phyloP scores from a whole-genome alignment of 2,888 invertebrate species.

The Drosophila pseudotakahashii region DNA sequence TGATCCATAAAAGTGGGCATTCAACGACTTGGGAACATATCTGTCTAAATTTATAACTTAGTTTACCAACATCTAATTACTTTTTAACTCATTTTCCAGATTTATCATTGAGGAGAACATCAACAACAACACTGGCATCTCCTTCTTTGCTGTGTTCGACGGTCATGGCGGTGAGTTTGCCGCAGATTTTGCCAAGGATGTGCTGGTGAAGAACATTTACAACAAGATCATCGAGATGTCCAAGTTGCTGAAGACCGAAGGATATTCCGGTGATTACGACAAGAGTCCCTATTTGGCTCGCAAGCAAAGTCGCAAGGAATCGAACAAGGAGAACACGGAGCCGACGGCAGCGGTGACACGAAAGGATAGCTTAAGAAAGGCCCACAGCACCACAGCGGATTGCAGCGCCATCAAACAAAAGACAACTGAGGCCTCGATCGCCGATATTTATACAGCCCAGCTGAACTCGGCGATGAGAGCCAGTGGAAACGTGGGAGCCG shows the following conservation, averaged over 20 bases:
- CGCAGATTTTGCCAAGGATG: slow-evolving; percentile 95
- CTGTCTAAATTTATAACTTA: not conserved
- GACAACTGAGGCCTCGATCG: slow-evolving; percentile 67
- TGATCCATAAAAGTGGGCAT: not conserved
- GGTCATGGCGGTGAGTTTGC: slow-evolving; percentile 98
- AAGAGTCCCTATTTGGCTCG: slow-evolving; percentile 81
- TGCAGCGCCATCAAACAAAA: slow-evolving; percentile 83
- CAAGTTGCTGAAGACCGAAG: slow-evolving; percentile 87
- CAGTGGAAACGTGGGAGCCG: slow-evolving; percentile 59
- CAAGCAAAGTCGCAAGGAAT: slow-evolving; percentile 75
- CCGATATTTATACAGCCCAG: slow-evolving; percentile 83
- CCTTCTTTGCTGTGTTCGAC: slow-evolving; percentile 96
- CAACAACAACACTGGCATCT: slow-evolving; percentile 91
- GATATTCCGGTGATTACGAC: slow-evolving; percentile 72
- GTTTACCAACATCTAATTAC: not conserved
- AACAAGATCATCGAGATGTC: slow-evolving; percentile 91
- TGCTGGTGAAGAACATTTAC: slow-evolving; percentile 91
- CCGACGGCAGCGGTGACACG: slow-evolving; percentile 62
- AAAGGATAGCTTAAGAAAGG: slow-evolving; percentile 82
- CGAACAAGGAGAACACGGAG: slow-evolving; percentile 82
- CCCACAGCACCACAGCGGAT: slow-evolving; percentile 86
- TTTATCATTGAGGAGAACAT: slow-evolving; percentile 95
- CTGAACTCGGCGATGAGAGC: slow-evolving; percentile 82
- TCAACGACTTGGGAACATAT: not conserved
- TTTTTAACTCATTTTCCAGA: slow-evolving; percentile 53